Percentiles rank a stretch among this genome's conserved stretches.
phyloP scores from a whole-genome alignment of 2,888 invertebrate genomes.

The Lycocerus yunnanus region DNA sequence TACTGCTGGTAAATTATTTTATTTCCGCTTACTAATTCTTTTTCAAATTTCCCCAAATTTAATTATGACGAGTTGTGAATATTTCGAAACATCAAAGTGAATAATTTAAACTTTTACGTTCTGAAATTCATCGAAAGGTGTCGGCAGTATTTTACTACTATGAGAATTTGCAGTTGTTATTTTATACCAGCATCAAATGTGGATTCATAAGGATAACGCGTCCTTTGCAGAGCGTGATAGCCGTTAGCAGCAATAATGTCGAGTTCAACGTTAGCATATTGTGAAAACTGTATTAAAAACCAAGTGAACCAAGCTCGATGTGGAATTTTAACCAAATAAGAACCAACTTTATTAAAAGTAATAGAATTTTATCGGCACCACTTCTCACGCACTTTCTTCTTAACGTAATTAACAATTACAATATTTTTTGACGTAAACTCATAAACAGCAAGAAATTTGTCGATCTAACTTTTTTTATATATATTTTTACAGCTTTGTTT shows the following conservation, averaged over 20 bases:
- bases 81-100: background rate
- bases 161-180: constrained; percentile 15
- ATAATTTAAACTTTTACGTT: constrained; percentile 6
- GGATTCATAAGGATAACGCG: constrained; percentile 13
- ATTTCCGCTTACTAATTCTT: background rate
- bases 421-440: background rate
- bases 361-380: background rate
- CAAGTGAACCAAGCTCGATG: background rate
- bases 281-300: background rate
- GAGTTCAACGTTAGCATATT: background rate
- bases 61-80: background rate
- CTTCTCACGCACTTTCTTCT: background rate
- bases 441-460: background rate
- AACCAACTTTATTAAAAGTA: background rate
- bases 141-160: constrained; percentile 12
- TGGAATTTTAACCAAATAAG: background rate
- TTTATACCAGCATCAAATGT: constrained; percentile 15
- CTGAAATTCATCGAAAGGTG: constrained; percentile 17
- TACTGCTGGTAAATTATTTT: constrained; percentile 9
- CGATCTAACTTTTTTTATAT: background rate
- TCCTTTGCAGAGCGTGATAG: constrained; percentile 5
- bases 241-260: background rate
- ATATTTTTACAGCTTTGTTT: background rate
- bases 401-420: background rate
- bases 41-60: background rate